Evolutionary conservation across 2,113 vertebrate genomes (phyloP), one percentile per base, ranked within the genome.

Genomic region (Mixornis gularis): DNA sequence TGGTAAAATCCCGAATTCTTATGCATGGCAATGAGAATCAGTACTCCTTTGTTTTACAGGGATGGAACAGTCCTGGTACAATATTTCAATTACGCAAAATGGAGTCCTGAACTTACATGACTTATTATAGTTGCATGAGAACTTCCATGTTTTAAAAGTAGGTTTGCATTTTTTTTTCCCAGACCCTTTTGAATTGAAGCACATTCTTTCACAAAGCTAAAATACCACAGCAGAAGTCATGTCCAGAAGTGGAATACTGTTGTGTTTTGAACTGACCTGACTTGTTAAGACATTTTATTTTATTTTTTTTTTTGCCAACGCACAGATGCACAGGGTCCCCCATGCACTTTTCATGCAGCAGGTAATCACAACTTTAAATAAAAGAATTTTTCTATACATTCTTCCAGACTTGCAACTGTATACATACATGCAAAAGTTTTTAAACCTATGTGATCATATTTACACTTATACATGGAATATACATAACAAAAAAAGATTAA

Each of bases 391-490:
- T 98, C 96, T 98, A 98, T 97, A 98, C 98, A 98, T 98, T 98
- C 97, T 97, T 97, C 97, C 97, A 98, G 97, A 97, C 97, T 98
- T 98, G 97, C 98, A 98, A 97, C 97, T 97, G 97, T 98, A 98
- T 98, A 98, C 97, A 97, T 94, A 98, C 98, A 98, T 98, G 98
- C 98, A 98, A 97, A 97, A 97, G 86, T 93, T 97, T 97, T 97
- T 97, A 98, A 97, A 97, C 95, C 97, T 97, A 97, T 97, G 93
- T 95, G 94, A 97, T 97, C 97, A 71, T 98, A 98, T 98, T 97
- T 98, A 98, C 98, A 98, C 96, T 97, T 98, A 97, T 98, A 98
- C 97, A 98, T 97, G 95, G 96, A 97, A 97, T 98, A 97, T 98
- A 98, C 97, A 98, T 95, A 97, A 98, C 96, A 97, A 96, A 97